These are phyloP conservation scores for Epistrophella euchroma DNA, from an alignment of 2,888 invertebrate species.

Conservation along the genomic window DNA sequence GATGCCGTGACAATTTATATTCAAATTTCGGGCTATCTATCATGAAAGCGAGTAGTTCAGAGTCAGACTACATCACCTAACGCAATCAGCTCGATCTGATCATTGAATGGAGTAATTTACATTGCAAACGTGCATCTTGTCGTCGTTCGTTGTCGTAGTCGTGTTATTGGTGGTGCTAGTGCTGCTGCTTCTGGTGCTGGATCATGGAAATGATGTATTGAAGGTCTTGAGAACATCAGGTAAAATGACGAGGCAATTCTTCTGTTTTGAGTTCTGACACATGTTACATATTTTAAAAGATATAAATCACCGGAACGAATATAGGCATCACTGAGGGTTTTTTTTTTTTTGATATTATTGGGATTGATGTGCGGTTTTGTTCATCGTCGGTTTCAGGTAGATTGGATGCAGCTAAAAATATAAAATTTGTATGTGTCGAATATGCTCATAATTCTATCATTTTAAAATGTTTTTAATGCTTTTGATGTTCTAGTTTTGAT, in stretches of 20 bases:
- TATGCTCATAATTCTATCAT: conserved; percentile 5
- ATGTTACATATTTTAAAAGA: conserved; percentile 44
- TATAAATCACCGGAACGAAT: conserved; percentile 43
- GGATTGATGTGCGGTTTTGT: conserved; percentile 57
- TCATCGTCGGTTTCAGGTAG: conserved; percentile 54
- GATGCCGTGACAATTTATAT: conserved; percentile 55
- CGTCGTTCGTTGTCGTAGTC: neutral
- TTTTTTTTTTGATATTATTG: neutral
- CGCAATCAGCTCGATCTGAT: conserved; percentile 40
- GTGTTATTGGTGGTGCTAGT: neutral
- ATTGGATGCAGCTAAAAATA: conserved; percentile 55
- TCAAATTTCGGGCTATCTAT: conserved; percentile 46
- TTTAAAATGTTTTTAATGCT: conserved; percentile 27
- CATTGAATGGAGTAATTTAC: conserved; percentile 44
- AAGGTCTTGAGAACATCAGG: conserved; percentile 50
- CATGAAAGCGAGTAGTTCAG: conserved; percentile 30
- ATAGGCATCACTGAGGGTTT: conserved; percentile 3
- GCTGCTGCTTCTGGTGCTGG: neutral
- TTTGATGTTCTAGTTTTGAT: conserved; percentile 27
- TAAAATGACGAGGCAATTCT: conserved; percentile 39
- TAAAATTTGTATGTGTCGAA: neutral
- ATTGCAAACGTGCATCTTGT: conserved; percentile 29
- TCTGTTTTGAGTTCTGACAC: conserved; percentile 20
- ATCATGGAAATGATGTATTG: conserved; percentile 51
- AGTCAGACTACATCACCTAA: conserved; percentile 46